Conservation (phyloP, 2,797 vertebrate species). For the Anguilla anguilla region DNA sequence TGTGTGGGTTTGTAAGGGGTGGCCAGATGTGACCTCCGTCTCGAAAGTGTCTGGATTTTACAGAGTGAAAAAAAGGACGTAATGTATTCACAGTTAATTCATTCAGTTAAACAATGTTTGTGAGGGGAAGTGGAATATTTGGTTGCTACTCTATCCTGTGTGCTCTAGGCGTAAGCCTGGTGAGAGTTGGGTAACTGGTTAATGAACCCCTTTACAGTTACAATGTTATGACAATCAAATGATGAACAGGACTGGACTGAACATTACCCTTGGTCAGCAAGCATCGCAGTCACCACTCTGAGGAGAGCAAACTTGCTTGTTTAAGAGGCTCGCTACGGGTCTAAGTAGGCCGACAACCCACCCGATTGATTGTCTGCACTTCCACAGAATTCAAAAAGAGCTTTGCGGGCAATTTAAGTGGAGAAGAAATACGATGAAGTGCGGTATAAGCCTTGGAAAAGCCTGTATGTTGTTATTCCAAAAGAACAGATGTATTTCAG, state of each 20-base stretch:
- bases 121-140: constrained; percentile 29
- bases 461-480: neutral
- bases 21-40: neutral
- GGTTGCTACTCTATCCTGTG: neutral
- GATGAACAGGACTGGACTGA: neutral
- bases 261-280: neutral
- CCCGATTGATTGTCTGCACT: neutral
- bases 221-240: neutral
- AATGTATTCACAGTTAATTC: neutral
- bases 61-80: neutral
- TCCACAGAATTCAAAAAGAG: neutral
- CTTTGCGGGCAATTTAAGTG: neutral
- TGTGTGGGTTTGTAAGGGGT: constrained; percentile 22
- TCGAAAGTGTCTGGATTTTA: constrained; percentile 7
- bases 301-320: neutral
- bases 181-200: neutral
- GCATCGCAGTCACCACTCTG: neutral
- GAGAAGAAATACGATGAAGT: neutral
- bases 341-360: neutral
- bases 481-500: too few species aligned
- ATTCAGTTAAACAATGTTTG: neutral
- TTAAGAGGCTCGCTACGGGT: neutral
- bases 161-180: neutral
- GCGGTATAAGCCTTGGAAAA: neutral
- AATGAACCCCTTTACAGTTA: neutral